Evolutionary conservation across 2,113 vertebrate genomes (phyloP).

Genomic region (Elgaria multicarinata): DNA sequence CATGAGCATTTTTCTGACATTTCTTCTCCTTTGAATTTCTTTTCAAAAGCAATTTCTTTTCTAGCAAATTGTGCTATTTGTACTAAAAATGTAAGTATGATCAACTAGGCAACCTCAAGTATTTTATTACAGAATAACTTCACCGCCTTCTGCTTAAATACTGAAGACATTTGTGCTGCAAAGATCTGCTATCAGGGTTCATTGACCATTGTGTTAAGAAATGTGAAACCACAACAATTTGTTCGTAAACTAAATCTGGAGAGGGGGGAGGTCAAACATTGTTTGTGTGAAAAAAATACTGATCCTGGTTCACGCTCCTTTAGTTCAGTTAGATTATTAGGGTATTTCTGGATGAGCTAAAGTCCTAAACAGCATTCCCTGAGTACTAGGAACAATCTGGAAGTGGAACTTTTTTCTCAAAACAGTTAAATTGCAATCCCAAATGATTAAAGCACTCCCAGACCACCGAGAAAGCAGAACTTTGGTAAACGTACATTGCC

Average conservation of each 20-base stretch:
- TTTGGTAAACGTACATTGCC: not conserved
- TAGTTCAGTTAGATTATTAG: not conserved
- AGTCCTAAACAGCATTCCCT: not conserved
- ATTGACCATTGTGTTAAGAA: not conserved
- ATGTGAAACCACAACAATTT: not conserved
- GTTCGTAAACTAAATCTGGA: not conserved
- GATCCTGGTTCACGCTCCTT: slow-evolving; percentile 4
- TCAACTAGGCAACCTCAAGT: not conserved
- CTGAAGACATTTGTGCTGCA: not conserved
- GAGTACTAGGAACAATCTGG: not conserved
- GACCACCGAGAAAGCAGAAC: not conserved
- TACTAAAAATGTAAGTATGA: not conserved
- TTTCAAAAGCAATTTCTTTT: too few relatives aligned
- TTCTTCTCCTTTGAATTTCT: too few relatives aligned
- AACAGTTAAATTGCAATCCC: not conserved
- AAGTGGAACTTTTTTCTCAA: not conserved
- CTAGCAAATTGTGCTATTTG: not conserved
- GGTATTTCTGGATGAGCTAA: not conserved
- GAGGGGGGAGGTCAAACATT: slow-evolving; percentile 6
- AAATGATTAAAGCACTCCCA: not conserved
- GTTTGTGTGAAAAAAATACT: not conserved
- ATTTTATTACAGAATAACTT: slow-evolving; percentile 27
- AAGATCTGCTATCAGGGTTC: not conserved
- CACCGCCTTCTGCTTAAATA: not conserved
- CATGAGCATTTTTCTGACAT: too few relatives aligned